These are phyloP conservation scores for Equus przewalskii DNA, from an alignment of 2,113 vertebrate genomes.

Conservation along the genomic window DNA sequence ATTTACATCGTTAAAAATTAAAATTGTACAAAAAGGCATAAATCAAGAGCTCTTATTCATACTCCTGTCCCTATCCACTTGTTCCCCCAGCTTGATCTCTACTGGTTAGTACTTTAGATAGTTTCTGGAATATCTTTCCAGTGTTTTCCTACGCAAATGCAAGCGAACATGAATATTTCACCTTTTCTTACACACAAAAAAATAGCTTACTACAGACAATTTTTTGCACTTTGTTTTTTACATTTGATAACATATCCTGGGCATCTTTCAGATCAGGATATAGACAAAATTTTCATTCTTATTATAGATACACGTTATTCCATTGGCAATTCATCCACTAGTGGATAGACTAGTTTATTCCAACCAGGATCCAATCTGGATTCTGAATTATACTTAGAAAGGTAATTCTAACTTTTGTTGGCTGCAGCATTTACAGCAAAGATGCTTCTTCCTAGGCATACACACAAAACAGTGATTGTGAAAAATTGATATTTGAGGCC, in stretches of 20 bases:
- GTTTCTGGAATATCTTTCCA: neutral
- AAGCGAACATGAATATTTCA: constrained; percentile 22
- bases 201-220: neutral
- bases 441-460: neutral
- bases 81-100: neutral
- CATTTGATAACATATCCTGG: neutral
- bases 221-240: constrained; percentile 25
- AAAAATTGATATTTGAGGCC: constrained; percentile 19
- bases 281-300: neutral
- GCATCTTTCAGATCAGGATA: neutral
- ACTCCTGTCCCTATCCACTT: rapidly evolving
- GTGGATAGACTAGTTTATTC: neutral
- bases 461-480: neutral
- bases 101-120: neutral
- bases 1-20: neutral
- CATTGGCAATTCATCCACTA: neutral
- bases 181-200: neutral
- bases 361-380: neutral
- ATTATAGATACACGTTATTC: neutral
- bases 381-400: neutral
- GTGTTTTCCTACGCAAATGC: neutral
- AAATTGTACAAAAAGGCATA: neutral
- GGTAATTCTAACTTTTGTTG: neutral
- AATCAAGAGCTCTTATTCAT: neutral
- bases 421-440: neutral